Evolutionary conservation across 2,888 invertebrate genomes (phyloP).

Genomic region (Lycophotia porphyrea): DNA sequence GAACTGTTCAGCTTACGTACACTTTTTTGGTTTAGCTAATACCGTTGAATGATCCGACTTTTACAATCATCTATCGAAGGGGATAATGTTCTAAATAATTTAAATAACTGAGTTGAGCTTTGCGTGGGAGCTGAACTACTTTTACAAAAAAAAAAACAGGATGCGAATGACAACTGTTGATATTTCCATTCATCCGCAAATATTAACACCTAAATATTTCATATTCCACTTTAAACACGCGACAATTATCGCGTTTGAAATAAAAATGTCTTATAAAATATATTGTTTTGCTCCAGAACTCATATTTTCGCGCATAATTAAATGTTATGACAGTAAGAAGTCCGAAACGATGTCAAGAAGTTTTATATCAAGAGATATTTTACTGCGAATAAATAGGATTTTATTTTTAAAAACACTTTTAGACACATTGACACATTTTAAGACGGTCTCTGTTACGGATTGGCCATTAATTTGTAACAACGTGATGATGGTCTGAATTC

Average conservation of each 20-base stretch:
- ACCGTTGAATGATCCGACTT: slow-evolving; percentile 16
- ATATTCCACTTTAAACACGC: slow-evolving; percentile 25
- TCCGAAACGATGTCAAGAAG: slow-evolving; percentile 40
- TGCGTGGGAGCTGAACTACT: slow-evolving; percentile 14
- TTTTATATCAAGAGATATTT: slow-evolving; percentile 54
- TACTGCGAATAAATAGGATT: slow-evolving; percentile 38
- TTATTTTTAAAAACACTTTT: slow-evolving; percentile 49
- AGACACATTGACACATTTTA: slow-evolving; percentile 58
- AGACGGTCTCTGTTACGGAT: slow-evolving; percentile 34
- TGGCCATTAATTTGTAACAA: slow-evolving; percentile 45
- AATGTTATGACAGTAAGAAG: slow-evolving; percentile 56
- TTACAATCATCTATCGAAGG: slow-evolving; percentile 10
- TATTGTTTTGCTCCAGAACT: slow-evolving; percentile 10
- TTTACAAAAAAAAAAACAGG: slow-evolving; percentile 30
- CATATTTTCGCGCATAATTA: slow-evolving; percentile 50
- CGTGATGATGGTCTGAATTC: slow-evolving; percentile 33
- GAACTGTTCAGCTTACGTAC: not conserved
- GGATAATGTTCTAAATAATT: slow-evolving; percentile 16
- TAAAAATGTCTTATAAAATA: slow-evolving; percentile 26
- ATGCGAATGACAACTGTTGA: slow-evolving; percentile 42
- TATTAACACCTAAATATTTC: slow-evolving; percentile 44
- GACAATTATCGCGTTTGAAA: slow-evolving; percentile 47
- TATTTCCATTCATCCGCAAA: slow-evolving; percentile 39
- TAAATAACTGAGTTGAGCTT: slow-evolving; percentile 4
- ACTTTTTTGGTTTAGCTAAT: slow-evolving; percentile 8